Evolutionary conservation across 2,888 invertebrate species (phyloP), one percentile per base, ranked within the genome.

Genomic region (Drosophila flavopinicola): DNA sequence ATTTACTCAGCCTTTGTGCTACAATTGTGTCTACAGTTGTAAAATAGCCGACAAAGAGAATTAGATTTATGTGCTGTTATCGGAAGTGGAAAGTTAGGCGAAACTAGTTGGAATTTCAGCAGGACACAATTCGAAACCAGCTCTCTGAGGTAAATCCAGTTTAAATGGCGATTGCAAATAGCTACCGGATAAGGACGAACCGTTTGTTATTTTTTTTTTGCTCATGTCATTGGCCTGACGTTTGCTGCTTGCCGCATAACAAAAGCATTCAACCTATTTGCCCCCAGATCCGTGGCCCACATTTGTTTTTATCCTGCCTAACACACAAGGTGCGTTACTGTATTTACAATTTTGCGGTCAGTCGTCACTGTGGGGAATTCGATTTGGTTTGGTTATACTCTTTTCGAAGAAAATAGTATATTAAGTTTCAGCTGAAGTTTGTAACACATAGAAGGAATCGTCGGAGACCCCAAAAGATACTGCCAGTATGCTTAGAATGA

Each of bases 281-380:
- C 11, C 32, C 13, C 23, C 13, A 7, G 7, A 20, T 11, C n/a
- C 11, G 13, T 11, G 4, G 20, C 20, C 20, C 20, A n/a, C n/a
- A n/a, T n/a, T n/a, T n/a, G n/a, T n/a, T n/a, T 20, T 20, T 20
- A 11, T 3, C 35, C 11, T 17, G 1, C 2, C 25, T 27, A 15
- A 9, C 39, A n/a, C 32, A 6, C 20, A 11, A 54, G 3, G 11
- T 13, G 6, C 30, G n/a, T 17, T 5, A 37, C 29, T 59, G 53
- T 66, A 70, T 58, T 64, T 39, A 57, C 54, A 58, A 64, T 68
- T 68, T 75, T 75, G 74, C 35, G 71, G 71, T 71, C 48, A 30
- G 15, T 45, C n/a, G 32, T 13, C 24, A 44, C 52, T 29, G 37
- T 33, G 30, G 20, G 20, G 48, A 17, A 64, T 53, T 68, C 68